Evolutionary conservation across 2,888 invertebrate genomes (phyloP), one percentile per base, ranked within the genome.

Genomic region (Spialia ferax): DNA sequence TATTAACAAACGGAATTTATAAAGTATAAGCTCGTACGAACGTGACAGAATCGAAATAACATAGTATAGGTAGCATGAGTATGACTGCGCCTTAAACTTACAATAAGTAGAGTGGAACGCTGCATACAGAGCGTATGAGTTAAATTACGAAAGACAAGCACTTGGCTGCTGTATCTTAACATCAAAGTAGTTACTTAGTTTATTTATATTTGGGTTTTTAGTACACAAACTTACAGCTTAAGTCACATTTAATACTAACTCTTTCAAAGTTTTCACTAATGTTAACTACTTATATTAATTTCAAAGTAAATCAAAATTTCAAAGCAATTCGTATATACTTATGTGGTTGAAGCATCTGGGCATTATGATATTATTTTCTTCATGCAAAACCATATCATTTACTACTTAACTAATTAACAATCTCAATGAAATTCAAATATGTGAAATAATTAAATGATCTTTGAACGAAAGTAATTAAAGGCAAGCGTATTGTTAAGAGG

Each of bases 401-500:
- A 52, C 23, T 52, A 29, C 15, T 7, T 23, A 26, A 54, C 18
- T 8, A 8, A 54, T 29, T 8, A 8, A 15, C 15, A 54, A 54
- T 26, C 38, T 60, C 4, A 23, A 18, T 29, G 15, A 50, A 54
- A 18, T 57, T 32, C 52, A 42, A 29, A 54, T 38, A 29, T 45
- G 56, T 48, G 22, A 23, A 56, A 50, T 50, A 18, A 26, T 32
- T 65, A 50, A 57, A 65, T 57, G 35, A 65, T 59, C 57, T 65
- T 66, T 66, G 60, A 60, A 45, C 54, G 45, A 66, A 66, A 60
- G 66, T 60, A 66, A 60, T 67, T 56, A 67, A 62, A 61, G 55
- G 23, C 55, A 26, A 62, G 61, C 61, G 61, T 55, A 67, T 26
- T 48, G 52, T 56, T 60, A 83, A 81, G 85, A 82, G 78, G 79